Base-by-base conservation (phyloP, 2,113 vertebrate genomes). In the Prionailurus viverrinus region DNA sequence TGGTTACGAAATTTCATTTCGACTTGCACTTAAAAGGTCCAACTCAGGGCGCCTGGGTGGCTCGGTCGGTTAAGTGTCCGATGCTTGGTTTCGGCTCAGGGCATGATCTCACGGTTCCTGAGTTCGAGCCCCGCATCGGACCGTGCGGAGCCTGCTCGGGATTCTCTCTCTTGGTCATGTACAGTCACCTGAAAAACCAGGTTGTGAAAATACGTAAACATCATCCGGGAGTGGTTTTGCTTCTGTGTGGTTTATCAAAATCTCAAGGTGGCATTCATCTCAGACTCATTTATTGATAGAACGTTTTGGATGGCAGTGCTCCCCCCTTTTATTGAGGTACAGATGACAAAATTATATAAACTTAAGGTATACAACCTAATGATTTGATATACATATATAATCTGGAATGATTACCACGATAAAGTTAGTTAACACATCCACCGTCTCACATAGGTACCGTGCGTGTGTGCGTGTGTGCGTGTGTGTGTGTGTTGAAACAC, bases 141-240 rank as follows among this genome's bases (percentile, higher is more conserved):
- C 36, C 36, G 36, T 36, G 36, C 36, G 36, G 36, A 36, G 36
- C 36, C 36, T 36, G 36, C 36, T 36, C 36, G 36, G 36, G 36
- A 36, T 36, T 36, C 36, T 36, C 36, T 36, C 36, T 36, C 93
- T 83, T 78, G 41, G 48, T 78, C 16, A 25, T 36, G 53, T 84
- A 85, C 58, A 91, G 83, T 91, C 81, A 39, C 8, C 29, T 93
- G 36, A 95, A 92, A 95, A 95, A 36, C 61, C 31, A 80, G 48
- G 61, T 86, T 93, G 51, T 89, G 41, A 95, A 94, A 94, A 33
- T 51, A 53, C 0, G 1, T 78, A 8, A 80, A 21, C 23, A 41
- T 85, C 4, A 1, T 53, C 65, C 78, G 39, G 48, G 45, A 94
- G 69, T 74, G 83, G 27, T 81, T 95, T 93, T 92, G 25, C 36